A percentile compares a stretch with the other conserved stretches of the same genome.
Evolutionary conservation across 2,113 vertebrate genomes (phyloP).

Genomic region (Glaucomys volans): DNA sequence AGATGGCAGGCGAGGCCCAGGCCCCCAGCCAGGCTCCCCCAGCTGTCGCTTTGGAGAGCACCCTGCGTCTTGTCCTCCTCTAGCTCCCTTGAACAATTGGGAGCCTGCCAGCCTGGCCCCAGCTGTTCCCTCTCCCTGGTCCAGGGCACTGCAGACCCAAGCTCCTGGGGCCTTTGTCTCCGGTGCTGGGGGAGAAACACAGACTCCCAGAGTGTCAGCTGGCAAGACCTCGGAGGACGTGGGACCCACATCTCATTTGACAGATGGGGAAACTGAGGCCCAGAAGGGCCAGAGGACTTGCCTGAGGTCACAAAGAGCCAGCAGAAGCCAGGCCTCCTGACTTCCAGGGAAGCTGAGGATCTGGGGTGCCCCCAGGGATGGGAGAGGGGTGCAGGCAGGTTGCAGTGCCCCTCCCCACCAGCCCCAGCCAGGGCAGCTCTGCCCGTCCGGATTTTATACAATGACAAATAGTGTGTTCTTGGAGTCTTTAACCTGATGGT

Average conservation of each 20-base stretch:
- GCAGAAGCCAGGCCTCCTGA: not conserved
- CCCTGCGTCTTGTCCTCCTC: slow-evolving; percentile 19
- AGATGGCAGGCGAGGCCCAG: slow-evolving; percentile 80
- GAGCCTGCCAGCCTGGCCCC: slow-evolving; percentile 77
- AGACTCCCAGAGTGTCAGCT: not conserved
- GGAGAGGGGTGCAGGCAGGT: no score
- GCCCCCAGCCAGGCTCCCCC: slow-evolving; percentile 78
- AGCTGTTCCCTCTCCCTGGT: slow-evolving; percentile 70
- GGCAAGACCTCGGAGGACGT: not conserved
- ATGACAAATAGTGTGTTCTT: not conserved
- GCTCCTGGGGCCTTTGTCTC: slow-evolving; percentile 46
- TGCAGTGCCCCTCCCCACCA: no score
- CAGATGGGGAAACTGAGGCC: slow-evolving; percentile 41
- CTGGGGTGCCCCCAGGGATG: not conserved
- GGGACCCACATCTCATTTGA: not conserved
- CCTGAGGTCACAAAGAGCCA: not conserved
- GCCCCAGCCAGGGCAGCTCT: not conserved
- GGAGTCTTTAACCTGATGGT: not conserved
- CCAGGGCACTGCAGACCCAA: slow-evolving; percentile 9
- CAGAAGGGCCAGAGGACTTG: not conserved
- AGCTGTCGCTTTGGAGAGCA: slow-evolving; percentile 82
- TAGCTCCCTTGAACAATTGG: slow-evolving; percentile 66
- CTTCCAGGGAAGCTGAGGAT: not conserved
- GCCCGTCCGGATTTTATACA: not conserved
- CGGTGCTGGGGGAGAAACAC: not conserved